Evolutionary conservation across 2,888 invertebrate species (phyloP), one percentile per base, ranked within the genome.

Genomic region (Nomada flava): DNA sequence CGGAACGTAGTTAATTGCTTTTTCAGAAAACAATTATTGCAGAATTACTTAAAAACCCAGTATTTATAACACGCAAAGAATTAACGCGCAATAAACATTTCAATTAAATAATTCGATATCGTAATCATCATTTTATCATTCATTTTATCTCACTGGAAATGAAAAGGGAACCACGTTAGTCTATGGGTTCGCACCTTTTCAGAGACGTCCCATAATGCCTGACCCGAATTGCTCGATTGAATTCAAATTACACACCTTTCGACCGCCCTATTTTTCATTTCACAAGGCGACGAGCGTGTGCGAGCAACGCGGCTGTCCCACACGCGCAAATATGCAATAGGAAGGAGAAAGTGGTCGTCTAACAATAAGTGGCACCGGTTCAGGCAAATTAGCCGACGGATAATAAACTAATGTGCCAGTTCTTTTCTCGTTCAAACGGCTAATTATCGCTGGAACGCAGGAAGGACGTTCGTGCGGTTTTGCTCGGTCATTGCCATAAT

Each of bases 301-400:
- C 71, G 26, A 71, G 20, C 23, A 67, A 50, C 26, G 20, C 26
- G 11, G n/a, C 29, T 50, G 11, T 53, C 47, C 50, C 20, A 29
- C 20, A 57, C 65, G 52, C 52, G 44, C 50, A 23, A 23, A 67
- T 53, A 63, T 53, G 47, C 60, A 44, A 36, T 52, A 62, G 72
- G 77, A 76, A 20, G 60, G 82, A 86, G 85, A 86, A 86, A 86
- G 85, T 86, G 65, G 57, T 36, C 69, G 67, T 47, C 63, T 74
- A 80, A 80, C 79, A 79, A 80, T 79, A 79, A 86, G 72, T 77
- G 79, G 79, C 72, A 78, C 76, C 75, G 13, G 64, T 70, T 63
- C 62, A 82, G 73, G 82, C 78, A 76, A 86, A 86, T 86, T 85
- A 83, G 72, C 71, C 72, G 74, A 70, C 63, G 77, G 64, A 76